Base-by-base conservation (phyloP, 2,797 vertebrate species). In the Champsocephalus gunnari region DNA sequence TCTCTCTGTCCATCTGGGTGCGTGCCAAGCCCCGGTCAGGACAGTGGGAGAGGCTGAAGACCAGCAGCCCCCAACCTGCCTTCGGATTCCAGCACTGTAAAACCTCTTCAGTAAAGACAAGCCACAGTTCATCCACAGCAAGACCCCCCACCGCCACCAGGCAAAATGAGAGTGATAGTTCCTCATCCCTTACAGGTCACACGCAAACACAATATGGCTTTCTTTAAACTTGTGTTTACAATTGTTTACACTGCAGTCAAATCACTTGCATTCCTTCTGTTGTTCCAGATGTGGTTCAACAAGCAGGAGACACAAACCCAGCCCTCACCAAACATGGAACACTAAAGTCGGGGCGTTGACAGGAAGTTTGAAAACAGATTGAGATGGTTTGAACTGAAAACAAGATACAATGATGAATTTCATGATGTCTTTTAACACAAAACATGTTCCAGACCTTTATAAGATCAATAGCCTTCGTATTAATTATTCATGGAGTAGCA, bases 21-120 rank as follows among this genome's bases (percentile, higher is more conserved):
- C 0, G 12, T 72, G 86, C 89, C 92, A 89, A 82, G 77, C 70
- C 79, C 81, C 48, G 21, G 77, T 75, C 69, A 62, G 69, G 53
- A 56, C 44, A 48, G 76, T 76, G 66, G 66, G 80, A 76, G 60
- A 72, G 67, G 78, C 69, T 79, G 78, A 75, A 68, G 69, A 68
- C 78, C 49, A 3, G 34, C 72, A 66, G 34, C 68, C 51, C 49
- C 75, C 57, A 77, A 65, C 82, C 86, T 90, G 87, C 90, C 85
- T 66, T 81, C 61, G 79, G 71, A 90, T 85, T 83, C 77, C 90
- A 85, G 5, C 74, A 45, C 4, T 51, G 57, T 56, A 67, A 44
- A 53, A 44, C 32, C 65, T 67, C 21, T 80, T 60, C 56, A 71
- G 85, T 66, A 75, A 71, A 85, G 69, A 59, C 48, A 83, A 71